A percentile compares a stretch with the other conserved stretches of the same genome.
phyloP scores from a whole-genome alignment of 2,797 vertebrate genomes.

The Rhadinocentrus ornatus region DNA sequence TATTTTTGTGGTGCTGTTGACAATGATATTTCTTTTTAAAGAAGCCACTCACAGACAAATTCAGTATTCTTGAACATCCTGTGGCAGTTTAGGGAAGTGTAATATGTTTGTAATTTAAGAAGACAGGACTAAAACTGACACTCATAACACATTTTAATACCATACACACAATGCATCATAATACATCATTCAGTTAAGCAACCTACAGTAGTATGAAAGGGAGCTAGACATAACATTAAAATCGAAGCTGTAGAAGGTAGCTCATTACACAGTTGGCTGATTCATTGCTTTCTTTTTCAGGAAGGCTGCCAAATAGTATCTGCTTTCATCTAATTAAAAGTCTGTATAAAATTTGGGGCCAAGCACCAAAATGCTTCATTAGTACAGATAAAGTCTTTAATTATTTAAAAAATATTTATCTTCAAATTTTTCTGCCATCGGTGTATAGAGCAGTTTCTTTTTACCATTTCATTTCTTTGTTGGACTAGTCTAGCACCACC shows the following conservation, averaged over 20 bases:
- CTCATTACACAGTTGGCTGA: not conserved
- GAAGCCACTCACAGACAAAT: slow-evolving; percentile 3
- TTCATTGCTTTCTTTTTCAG: too few relatives aligned
- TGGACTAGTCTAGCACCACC: too few relatives aligned
- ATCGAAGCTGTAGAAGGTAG: not conserved
- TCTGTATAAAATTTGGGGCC: too few relatives aligned
- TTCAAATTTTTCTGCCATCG: too few relatives aligned
- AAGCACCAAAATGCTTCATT: too few relatives aligned
- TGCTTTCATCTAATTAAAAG: too few relatives aligned
- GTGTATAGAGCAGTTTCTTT: too few relatives aligned
- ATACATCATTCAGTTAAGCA: too few relatives aligned
- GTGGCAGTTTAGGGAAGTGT: not conserved
- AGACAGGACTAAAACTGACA: not conserved
- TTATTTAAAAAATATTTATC: too few relatives aligned
- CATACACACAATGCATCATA: not conserved
- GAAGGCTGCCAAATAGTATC: too few relatives aligned
- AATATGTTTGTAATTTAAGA: not conserved
- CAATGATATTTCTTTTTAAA: slow-evolving; percentile 29
- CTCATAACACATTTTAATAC: not conserved
- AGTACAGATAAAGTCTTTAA: too few relatives aligned
- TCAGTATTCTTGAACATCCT: not conserved
- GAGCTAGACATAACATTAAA: not conserved
- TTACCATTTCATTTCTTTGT: too few relatives aligned
- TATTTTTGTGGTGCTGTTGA: slow-evolving; percentile 28
- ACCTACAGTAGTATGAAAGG: not conserved